A percentile compares a stretch with the other conserved stretches of the same genome.
Conservation (phyloP, 2,113 vertebrate species). For the Xiphias gladius region DNA sequence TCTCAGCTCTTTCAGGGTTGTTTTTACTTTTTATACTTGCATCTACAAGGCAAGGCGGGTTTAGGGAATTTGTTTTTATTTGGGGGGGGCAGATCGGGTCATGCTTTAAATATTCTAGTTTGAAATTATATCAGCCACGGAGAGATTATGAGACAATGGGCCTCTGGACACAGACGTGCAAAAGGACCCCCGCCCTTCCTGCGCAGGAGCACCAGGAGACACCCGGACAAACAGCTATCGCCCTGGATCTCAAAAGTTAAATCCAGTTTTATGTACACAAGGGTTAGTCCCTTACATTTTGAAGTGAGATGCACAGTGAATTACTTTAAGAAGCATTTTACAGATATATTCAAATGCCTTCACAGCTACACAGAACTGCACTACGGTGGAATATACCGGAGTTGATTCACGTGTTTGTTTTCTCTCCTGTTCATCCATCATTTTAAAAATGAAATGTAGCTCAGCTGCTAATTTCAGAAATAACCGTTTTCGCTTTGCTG, state of each 20-base stretch:
- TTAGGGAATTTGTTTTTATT: background rate
- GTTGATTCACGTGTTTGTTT: conserved; percentile 39
- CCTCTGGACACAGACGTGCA: background rate
- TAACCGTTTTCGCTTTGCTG: conserved; percentile 26
- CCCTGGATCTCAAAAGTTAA: too few relatives aligned
- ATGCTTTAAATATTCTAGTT: background rate
- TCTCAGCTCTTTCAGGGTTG: background rate
- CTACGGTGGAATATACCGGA: conserved; percentile 5
- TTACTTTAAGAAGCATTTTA: background rate
- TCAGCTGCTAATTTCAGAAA: conserved; percentile 39
- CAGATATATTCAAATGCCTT: background rate
- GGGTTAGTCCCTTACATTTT: background rate
- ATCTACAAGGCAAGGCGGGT: background rate
- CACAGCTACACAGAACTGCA: conserved; percentile 21
- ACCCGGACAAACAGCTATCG: background rate
- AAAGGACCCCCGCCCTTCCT: background rate
- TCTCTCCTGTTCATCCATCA: conserved; percentile 19
- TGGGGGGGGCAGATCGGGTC: too few relatives aligned
- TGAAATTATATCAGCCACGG: background rate
- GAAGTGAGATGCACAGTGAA: background rate
- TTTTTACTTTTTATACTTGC: background rate
- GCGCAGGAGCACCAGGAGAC: background rate
- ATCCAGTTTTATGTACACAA: too few relatives aligned
- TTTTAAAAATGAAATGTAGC: conserved; percentile 10
- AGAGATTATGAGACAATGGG: background rate